These are phyloP conservation scores for Halesus radiatus DNA, from an alignment of 1,140 invertebrate species.

Conservation along the genomic window DNA sequence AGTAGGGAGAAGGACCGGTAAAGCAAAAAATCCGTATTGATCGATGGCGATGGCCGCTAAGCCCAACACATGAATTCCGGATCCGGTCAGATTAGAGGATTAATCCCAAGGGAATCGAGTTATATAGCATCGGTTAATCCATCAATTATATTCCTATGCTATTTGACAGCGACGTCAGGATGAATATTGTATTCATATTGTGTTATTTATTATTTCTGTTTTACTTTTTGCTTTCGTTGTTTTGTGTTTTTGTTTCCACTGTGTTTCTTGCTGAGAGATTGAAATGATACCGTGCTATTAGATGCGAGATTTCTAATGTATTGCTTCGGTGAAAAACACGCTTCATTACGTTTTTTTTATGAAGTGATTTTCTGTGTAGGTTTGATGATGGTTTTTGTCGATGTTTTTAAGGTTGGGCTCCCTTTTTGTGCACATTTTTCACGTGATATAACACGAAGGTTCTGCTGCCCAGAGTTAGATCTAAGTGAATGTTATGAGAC, in stretches of 20 bases:
- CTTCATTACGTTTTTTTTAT: background rate
- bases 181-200: background rate
- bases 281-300: background rate
- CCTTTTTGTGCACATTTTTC: no score
- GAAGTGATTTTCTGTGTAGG: no score
- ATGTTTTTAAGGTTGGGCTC: no score
- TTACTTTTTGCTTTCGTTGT: no score
- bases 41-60: conserved; percentile 1
- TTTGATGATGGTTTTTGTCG: no score
- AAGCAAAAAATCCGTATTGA: background rate
- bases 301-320: background rate
- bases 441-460: no score
- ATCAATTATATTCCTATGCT: background rate
- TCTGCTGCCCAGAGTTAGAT: no score
- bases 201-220: no score
- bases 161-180: background rate
- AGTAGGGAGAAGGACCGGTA: no score
- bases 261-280: background rate
- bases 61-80: background rate
- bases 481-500: no score
- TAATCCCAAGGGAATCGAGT: background rate
- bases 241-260: no score
- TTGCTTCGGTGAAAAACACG: background rate
- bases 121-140: background rate
- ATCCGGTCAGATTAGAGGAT: background rate